Conservation (phyloP, 2,113 vertebrate species). For the Martes martes region DNA sequence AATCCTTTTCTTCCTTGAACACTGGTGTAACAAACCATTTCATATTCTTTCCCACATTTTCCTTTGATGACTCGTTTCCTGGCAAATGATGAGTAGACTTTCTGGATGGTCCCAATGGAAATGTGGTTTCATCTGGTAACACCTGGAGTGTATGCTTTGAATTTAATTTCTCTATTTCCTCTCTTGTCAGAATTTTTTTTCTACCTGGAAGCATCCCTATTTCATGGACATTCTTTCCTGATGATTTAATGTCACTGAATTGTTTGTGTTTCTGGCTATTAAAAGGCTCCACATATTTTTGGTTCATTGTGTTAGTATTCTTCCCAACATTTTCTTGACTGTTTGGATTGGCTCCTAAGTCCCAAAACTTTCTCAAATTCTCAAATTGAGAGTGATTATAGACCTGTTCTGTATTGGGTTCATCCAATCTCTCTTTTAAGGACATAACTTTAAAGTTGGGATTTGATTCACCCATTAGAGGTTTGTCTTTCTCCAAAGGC, state of each 20-base stretch:
- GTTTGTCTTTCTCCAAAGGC: constrained; percentile 63
- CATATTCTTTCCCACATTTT: constrained; percentile 60
- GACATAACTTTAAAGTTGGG: constrained; percentile 82
- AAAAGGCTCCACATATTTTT: not conserved
- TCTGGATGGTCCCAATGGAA: constrained; percentile 28
- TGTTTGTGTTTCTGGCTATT: constrained; percentile 62
- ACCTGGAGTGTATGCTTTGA: constrained; percentile 75
- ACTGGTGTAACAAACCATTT: constrained; percentile 25
- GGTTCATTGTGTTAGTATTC: constrained; percentile 31
- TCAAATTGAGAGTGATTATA: constrained; percentile 86
- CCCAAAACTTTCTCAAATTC: constrained; percentile 92
- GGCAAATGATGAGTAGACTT: constrained; percentile 47
- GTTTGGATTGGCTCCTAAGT: constrained; percentile 75
- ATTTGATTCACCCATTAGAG: constrained; percentile 56
- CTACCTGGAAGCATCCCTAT: constrained; percentile 36
- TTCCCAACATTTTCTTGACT: constrained; percentile 30
- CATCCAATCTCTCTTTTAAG: constrained; percentile 85
- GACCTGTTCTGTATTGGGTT: constrained; percentile 74
- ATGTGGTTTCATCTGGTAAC: constrained; percentile 72
- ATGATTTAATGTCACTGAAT: constrained; percentile 53
- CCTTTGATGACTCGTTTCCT: constrained; percentile 67
- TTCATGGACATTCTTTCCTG: constrained; percentile 47
- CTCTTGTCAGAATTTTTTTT: not conserved
- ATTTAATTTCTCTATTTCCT: constrained; percentile 64
- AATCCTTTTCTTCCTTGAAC: constrained; percentile 17